These are phyloP conservation scores for Lagria hirta DNA, from an alignment of 2,888 invertebrate species.

Conservation along the genomic window DNA sequence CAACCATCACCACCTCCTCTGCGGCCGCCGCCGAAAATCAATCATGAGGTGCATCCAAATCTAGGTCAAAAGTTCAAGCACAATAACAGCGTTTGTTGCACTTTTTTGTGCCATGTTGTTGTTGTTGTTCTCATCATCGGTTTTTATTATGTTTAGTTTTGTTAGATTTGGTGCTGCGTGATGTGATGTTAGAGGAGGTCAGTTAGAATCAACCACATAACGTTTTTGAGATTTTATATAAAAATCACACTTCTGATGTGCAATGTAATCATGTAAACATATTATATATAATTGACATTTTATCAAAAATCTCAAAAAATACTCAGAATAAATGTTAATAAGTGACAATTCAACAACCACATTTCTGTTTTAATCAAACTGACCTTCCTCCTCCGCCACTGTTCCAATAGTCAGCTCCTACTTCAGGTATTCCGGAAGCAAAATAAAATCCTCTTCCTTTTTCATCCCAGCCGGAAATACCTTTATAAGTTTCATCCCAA, in stretches of 20 bases:
- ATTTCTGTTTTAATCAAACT: constrained; percentile 4
- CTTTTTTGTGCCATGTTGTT: no score
- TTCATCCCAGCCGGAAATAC: constrained; percentile 65
- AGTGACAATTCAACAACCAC: no score
- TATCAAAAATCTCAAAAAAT: no score
- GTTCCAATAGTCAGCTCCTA: constrained; percentile 42
- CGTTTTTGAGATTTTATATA: background rate
- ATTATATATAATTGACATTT: no score
- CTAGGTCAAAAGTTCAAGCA: constrained; percentile 12
- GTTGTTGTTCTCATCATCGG: background rate
- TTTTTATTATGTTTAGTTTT: background rate
- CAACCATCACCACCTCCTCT: background rate
- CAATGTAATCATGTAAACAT: background rate
- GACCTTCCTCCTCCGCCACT: constrained; percentile 23
- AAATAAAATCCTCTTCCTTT: constrained; percentile 65
- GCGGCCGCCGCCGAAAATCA: constrained; percentile 4
- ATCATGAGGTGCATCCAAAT: constrained; percentile 3
- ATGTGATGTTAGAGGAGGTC: background rate
- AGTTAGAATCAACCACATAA: background rate
- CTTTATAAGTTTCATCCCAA: constrained; percentile 63
- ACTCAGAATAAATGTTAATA: no score
- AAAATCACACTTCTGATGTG: background rate
- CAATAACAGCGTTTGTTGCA: background rate
- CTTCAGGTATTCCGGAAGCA: constrained; percentile 58
- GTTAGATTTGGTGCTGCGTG: background rate